Base-by-base conservation (phyloP, 53 echinoderm and acorn worm species). In the Paracentrotus lividus region DNA sequence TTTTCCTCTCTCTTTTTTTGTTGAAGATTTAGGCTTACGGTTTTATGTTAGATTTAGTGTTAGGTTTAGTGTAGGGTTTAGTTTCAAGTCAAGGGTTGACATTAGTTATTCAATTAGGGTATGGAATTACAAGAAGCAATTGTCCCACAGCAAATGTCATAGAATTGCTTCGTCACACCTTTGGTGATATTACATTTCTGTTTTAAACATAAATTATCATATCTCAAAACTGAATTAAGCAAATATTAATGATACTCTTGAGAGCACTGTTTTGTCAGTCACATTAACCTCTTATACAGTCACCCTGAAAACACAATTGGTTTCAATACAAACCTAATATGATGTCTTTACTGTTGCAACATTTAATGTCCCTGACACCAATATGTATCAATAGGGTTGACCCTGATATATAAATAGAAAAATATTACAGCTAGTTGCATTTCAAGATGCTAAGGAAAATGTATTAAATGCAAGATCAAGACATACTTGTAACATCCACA, bases 241-340 rank as follows among this genome's bases (percentile, higher is more conserved):
- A 49, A 26, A 23, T 49, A 14, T 85, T 12, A 85, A 85, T 85
- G 40, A 40, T n/a, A 40, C 15, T 40, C 36, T 72, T 49, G 15
- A 31, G 51, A 43, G 42, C 23, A 76, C 21, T 43, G 78, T 77
- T 42, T 20, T 42, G 78, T 77, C 78, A 42, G 44, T 77, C 44
- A 21, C 44, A 44, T 77, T 77, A 21, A 77, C 23, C 78, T 24
- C 12, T 42, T 42, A 23, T 8, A 77, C 20, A 44, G 78, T 77
- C 43, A 42, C 42, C 42, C 42, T 77, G 44, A 12, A 77, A 77
- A 24, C 40, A 77, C 78, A 77, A 42, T 77, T 77, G 78, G 78
- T 77, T 77, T 77, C 21, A 18, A 77, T 77, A 77, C 20, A 24
- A 77, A 31, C 64, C 64, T 31, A 64, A 64, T 31, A 64, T 64